Percentiles rank a stretch among this genome's conserved stretches.
Evolutionary conservation across 2,113 vertebrate species (phyloP).

Genomic region (Mandrillus leucophaeus): DNA sequence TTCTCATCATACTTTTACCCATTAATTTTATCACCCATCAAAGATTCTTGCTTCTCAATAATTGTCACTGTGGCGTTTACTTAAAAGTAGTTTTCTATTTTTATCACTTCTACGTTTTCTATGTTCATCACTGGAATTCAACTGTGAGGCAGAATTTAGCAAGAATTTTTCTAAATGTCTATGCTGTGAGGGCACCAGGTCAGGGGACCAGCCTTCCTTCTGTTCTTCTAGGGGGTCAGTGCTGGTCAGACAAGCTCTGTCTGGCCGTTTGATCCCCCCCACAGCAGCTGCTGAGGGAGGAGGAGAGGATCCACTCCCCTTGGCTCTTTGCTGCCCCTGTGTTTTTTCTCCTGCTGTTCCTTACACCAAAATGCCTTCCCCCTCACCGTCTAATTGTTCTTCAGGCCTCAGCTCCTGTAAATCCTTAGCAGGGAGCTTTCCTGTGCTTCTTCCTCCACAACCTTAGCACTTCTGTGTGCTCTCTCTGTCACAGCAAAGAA

Average conservation of each 20-base stretch:
- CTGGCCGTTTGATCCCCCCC: constrained; percentile 22
- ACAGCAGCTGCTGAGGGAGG: background rate
- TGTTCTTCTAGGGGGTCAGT: background rate
- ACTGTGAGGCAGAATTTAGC: constrained; percentile 11
- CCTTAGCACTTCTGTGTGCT: background rate
- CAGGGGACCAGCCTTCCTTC: constrained; percentile 18
- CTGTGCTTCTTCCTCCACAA: background rate
- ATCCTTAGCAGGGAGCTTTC: background rate
- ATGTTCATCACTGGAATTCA: background rate
- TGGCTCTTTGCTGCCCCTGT: background rate
- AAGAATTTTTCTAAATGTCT: constrained; percentile 31
- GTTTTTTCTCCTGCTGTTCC: background rate
- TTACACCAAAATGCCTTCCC: background rate
- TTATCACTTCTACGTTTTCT: background rate
- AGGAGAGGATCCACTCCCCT: background rate
- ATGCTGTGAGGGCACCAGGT: constrained; percentile 1
- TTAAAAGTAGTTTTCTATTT: background rate
- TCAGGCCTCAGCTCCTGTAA: background rate
- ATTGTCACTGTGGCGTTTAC: background rate
- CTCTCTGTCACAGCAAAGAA: background rate
- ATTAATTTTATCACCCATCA: background rate
- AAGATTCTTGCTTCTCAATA: background rate
- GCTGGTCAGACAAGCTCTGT: background rate
- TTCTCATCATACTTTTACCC: background rate
- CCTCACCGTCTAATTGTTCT: background rate